phyloP scores from a whole-genome alignment of 1,140 invertebrate genomes.

The Aporrectodea caliginosa region DNA sequence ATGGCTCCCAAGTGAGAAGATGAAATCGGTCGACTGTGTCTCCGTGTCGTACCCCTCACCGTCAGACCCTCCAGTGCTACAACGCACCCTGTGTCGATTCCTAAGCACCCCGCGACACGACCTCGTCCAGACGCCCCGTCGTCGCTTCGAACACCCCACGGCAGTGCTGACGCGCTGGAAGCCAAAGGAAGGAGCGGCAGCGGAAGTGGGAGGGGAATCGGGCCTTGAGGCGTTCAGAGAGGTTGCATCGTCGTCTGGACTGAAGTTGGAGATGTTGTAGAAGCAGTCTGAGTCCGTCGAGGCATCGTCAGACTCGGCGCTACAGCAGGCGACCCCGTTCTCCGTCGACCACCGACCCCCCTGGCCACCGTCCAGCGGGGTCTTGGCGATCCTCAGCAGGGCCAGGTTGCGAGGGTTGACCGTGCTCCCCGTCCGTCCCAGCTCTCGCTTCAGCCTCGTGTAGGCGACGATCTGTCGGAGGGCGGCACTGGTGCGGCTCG shows the following conservation, averaged over 20 bases:
- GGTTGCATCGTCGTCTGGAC: background rate
- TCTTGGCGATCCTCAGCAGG: slow-evolving; percentile 24
- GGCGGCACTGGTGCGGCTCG: slow-evolving; percentile 13
- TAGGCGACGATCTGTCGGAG: slow-evolving; percentile 25
- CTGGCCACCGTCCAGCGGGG: slow-evolving; percentile 9
- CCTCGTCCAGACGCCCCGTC: background rate
- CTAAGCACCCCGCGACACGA: no score
- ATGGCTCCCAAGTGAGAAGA: background rate
- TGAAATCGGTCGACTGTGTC: background rate
- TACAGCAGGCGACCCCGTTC: background rate
- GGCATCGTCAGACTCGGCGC: background rate
- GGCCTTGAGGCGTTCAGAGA: background rate
- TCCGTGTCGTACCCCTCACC: background rate
- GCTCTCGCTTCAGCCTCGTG: slow-evolving; percentile 2
- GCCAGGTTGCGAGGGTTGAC: slow-evolving; percentile 6
- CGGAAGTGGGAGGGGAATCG: slow-evolving; percentile 5
- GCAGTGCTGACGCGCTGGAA: background rate
- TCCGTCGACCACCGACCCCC: background rate
- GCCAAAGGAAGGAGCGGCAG: slow-evolving; percentile 8
- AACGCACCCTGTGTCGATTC: background rate
- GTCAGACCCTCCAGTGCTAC: background rate
- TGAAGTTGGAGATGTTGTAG: slow-evolving; percentile 9
- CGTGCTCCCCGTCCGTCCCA: background rate
- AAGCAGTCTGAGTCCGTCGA: slow-evolving; percentile 25
- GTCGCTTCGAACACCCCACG: background rate